Evolutionary conservation across 2,797 vertebrate genomes (phyloP), one percentile per base, ranked within the genome.

Genomic region (Myotis vivesi): DNA sequence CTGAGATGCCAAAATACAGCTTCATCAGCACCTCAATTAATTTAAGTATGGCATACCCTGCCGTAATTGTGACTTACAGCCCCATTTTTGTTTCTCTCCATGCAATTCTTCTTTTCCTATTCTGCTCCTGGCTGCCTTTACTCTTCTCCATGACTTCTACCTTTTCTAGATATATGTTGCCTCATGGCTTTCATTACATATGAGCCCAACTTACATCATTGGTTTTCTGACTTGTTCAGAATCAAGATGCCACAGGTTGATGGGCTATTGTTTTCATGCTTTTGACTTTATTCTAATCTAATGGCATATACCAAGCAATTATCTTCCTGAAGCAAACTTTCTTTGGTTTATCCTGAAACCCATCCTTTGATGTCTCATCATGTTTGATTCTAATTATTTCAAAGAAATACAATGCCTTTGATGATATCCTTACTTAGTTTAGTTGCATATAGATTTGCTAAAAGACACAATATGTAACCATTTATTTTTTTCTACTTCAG

Each of bases 371-470:
- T 46, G 41, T 89, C 22, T 94, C 5, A 66, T 55, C 51, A 83
- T 16, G n/a, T 72, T 87, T 71, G 41, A 87, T 89, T 13, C 2
- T 73, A 93, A 83, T 80, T 89, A 83, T 75, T 92, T 83, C n/a
- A 87, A 77, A 92, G 91, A 82, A 69, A 79, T 49, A 72, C 28
- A 89, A 66, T 86, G 51, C 6, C 25, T 84, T 94, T 92, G 59
- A 72, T 81, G 33, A 82, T 41, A 73, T 20, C 41, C 36, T 87
- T 89, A 49, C n/a, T 77, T 69, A 30, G 16, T 82, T 83, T 72
- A 88, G 41, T 72, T 33, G 20, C 33, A 87, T 55, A 69, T 4
- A 41, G 15, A 73, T 87, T 73, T 72, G 10, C 38, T 92, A 33
- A 36, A 57, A 93, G 44, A 77, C 10, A 41, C 0, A 87, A 33